These are phyloP conservation scores for Bombus ignitus DNA, from an alignment of 1,140 invertebrate species.

Conservation along the genomic window DNA sequence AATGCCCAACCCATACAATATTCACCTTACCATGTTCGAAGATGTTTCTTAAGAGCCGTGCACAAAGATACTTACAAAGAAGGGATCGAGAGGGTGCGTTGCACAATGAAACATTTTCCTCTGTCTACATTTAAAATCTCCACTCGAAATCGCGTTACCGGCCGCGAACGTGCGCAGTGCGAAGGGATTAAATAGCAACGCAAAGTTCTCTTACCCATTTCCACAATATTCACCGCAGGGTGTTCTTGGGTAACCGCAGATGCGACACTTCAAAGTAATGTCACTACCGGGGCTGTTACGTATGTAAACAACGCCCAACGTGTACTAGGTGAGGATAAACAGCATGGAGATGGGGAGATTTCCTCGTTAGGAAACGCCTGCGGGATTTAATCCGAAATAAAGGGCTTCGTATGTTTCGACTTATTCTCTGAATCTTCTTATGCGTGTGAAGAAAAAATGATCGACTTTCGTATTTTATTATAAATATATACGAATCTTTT, in stretches of 20 bases:
- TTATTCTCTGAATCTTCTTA: neutral
- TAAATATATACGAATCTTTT: too few relatives aligned
- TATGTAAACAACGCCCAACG: conserved; percentile 50
- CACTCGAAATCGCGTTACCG: conserved; percentile 66
- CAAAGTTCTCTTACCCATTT: conserved; percentile 56
- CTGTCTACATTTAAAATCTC: conserved; percentile 67
- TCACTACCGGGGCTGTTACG: conserved; percentile 51
- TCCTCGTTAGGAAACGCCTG: neutral
- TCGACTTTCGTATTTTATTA: too few relatives aligned
- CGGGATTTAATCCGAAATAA: conserved; percentile 18
- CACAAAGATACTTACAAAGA: conserved; percentile 33
- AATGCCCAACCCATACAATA: neutral
- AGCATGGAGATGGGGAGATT: neutral
- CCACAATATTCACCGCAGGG: conserved; percentile 62
- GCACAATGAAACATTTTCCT: conserved; percentile 41
- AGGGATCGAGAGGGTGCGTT: neutral
- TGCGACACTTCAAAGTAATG: conserved; percentile 65
- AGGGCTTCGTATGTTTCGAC: conserved; percentile 31
- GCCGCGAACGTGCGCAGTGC: conserved; percentile 52
- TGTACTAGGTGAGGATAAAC: conserved; percentile 43
- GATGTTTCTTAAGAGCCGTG: conserved; percentile 3
- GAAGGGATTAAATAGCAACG: conserved; percentile 65
- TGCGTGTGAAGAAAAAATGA: too few relatives aligned
- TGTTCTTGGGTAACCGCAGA: conserved; percentile 69
- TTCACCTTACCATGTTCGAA: conserved; percentile 21